Evolutionary conservation across 1,140 invertebrate genomes (phyloP).

Genomic region (Ylistrum balloti): DNA sequence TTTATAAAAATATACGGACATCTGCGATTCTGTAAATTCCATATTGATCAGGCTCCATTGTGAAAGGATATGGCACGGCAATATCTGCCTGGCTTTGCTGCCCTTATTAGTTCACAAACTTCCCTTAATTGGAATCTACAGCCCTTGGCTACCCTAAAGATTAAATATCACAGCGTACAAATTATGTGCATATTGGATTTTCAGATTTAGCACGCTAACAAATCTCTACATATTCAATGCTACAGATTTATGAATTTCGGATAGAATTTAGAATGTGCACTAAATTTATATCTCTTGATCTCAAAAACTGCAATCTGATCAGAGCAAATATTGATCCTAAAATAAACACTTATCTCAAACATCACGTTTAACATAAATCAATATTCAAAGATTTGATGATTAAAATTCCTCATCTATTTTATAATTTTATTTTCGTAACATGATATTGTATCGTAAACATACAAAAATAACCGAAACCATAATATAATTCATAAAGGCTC

Average conservation of each 20-base stretch:
- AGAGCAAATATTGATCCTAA: conserved; percentile 15
- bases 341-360: background rate
- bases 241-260: background rate
- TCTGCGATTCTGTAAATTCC: no score
- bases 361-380: background rate
- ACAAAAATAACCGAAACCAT: background rate
- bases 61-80: no score
- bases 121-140: background rate
- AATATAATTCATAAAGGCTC: background rate
- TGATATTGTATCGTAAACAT: background rate
- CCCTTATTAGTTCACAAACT: background rate
- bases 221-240: background rate
- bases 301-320: background rate
- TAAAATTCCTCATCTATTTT: background rate
- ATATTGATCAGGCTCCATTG: no score
- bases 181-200: background rate
- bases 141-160: background rate
- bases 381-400: background rate
- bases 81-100: no score
- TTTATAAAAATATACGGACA: no score
- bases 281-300: background rate
- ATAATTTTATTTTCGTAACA: conserved; percentile 2
- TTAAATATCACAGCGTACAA: background rate
- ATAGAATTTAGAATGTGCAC: background rate
- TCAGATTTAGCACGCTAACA: background rate